Conservation (phyloP, 2,797 vertebrate species). For the Phrynocephalus guinanensis region DNA sequence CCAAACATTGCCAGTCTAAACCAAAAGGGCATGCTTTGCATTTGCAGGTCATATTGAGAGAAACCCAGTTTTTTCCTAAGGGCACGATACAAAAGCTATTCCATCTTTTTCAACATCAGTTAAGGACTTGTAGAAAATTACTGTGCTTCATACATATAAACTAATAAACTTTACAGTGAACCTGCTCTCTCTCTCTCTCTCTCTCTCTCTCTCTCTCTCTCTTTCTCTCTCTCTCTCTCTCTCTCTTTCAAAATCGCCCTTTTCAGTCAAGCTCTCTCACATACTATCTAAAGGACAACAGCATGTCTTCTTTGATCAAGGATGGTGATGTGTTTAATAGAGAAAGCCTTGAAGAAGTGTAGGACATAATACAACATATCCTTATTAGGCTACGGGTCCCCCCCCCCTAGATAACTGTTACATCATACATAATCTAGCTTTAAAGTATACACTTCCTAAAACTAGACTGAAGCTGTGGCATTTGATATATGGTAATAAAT, state of each 20-base stretch:
- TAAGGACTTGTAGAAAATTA: neutral
- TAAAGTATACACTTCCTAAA: conserved; percentile 61
- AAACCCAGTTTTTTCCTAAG: neutral
- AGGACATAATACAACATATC: neutral
- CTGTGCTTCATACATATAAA: neutral
- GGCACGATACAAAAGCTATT: neutral
- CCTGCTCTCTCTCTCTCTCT: neutral
- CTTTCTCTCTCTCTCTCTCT: too few species aligned
- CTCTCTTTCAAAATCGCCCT: neutral
- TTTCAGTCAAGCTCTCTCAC: neutral
- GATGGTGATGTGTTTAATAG: neutral
- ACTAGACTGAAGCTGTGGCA: conserved; percentile 64
- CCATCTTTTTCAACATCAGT: neutral
- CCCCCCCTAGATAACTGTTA: conserved; percentile 17
- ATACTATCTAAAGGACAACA: neutral
- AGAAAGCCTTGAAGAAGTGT: conserved; percentile 16
- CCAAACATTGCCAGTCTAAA: neutral
- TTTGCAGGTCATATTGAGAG: rapidly evolving
- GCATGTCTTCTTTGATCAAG: neutral
- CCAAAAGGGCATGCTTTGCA: neutral
- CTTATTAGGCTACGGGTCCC: conserved; percentile 16
- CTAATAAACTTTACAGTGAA: neutral
- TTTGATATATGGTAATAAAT: conserved; percentile 42
- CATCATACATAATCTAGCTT: conserved; percentile 44
- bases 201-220: too few species aligned